These are phyloP conservation scores for Euura saliciscinereae DNA, from an alignment of 1,140 invertebrate genomes.

Conservation along the genomic window DNA sequence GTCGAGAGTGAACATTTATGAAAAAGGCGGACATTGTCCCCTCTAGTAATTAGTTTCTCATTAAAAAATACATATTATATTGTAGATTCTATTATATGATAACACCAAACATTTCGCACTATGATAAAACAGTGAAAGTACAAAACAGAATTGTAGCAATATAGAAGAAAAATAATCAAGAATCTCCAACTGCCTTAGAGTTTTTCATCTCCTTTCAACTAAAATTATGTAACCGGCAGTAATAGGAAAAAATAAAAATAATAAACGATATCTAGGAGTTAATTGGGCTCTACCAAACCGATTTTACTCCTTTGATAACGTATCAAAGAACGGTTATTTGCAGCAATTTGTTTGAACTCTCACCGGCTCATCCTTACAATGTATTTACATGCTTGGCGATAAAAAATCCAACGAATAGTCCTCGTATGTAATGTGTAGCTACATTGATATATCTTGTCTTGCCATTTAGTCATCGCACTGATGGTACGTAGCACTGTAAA, in stretches of 20 bases:
- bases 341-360: not conserved
- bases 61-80: too few species aligned
- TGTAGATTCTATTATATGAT: not conserved
- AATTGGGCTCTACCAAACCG: too few species aligned
- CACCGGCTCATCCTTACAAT: not conserved
- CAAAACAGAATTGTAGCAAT: not conserved
- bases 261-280: too few species aligned
- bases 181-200: not conserved
- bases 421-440: conserved; percentile 5
- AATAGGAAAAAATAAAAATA: not conserved
- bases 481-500: conserved; percentile 48
- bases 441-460: conserved; percentile 24
- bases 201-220: not conserved
- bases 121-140: not conserved
- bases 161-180: not conserved
- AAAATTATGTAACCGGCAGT: too few species aligned
- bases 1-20: too few species aligned
- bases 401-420: conserved; percentile 7
- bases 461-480: conserved; percentile 46
- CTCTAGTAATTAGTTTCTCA: too few species aligned
- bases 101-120: not conserved
- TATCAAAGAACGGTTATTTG: too few species aligned
- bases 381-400: not conserved
- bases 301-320: too few species aligned
- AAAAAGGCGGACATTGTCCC: too few species aligned